Percentiles rank a stretch among this genome's conserved stretches.
Evolutionary conservation across 2,113 vertebrate species (phyloP).

Genomic region (Alouatta palliata): DNA sequence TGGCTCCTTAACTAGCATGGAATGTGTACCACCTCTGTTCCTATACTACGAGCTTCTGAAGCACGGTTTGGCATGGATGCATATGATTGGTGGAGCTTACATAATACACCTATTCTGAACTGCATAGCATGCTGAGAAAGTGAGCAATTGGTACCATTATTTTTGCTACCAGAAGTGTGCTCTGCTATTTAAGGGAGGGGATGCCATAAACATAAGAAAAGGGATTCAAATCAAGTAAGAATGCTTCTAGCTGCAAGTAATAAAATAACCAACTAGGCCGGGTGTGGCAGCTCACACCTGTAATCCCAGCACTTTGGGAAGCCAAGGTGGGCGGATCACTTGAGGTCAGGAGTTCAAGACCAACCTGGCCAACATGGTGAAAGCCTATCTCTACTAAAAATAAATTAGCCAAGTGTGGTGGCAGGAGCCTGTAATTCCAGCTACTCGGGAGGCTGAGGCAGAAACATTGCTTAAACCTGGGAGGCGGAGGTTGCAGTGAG

Average conservation of each 20-base stretch:
- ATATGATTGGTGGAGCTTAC: fast-evolving
- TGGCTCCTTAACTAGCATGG: neutral
- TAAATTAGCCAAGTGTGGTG: too few relatives aligned
- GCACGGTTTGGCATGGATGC: neutral
- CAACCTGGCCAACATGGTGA: too few relatives aligned
- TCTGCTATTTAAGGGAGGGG: neutral
- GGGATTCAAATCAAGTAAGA: neutral
- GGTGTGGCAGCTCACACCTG: too few relatives aligned
- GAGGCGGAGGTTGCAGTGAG: too few relatives aligned
- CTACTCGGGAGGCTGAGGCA: too few relatives aligned
- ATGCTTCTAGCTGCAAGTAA: neutral
- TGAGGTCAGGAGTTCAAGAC: too few relatives aligned
- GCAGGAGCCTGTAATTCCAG: too few relatives aligned
- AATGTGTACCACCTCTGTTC: neutral
- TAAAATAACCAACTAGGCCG: neutral
- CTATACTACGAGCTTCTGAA: neutral
- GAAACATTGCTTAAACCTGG: too few relatives aligned
- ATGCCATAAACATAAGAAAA: neutral
- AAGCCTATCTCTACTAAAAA: too few relatives aligned
- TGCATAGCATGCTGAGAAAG: neutral
- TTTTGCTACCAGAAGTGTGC: neutral
- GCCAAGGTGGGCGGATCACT: too few relatives aligned
- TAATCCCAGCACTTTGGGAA: too few relatives aligned
- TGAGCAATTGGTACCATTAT: neutral
- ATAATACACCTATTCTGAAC: neutral